These are phyloP conservation scores for Lagorchestes hirsutus DNA, from an alignment of 2,797 vertebrate genomes.

Conservation along the genomic window DNA sequence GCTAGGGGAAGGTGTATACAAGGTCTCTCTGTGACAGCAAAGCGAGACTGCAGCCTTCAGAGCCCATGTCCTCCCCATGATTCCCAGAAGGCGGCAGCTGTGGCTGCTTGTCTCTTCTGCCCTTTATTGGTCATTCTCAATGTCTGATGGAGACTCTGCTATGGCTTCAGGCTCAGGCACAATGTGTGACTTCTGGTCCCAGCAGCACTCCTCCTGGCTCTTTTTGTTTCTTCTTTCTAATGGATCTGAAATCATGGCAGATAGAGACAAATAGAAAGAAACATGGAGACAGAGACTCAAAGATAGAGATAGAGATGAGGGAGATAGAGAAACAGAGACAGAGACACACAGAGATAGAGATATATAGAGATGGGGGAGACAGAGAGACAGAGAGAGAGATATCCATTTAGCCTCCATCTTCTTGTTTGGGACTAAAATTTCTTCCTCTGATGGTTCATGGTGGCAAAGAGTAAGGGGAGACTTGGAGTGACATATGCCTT, in stretches of 20 bases:
- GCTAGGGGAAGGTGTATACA: not conserved
- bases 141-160: not conserved
- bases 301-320: not conserved
- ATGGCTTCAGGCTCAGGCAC: not conserved
- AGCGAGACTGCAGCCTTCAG: conserved; percentile 67
- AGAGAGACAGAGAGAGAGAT: not conserved
- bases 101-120: not conserved
- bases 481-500: not conserved
- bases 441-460: not conserved
- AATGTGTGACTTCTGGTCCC: not conserved
- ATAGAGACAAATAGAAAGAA: too few species aligned
- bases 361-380: not conserved
- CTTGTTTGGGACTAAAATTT: not conserved
- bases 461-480: not conserved
- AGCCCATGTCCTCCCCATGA: not conserved
- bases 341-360: not conserved
- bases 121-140: not conserved
- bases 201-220: not conserved
- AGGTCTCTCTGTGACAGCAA: not conserved
- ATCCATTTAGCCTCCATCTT: not conserved
- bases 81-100: too few species aligned
- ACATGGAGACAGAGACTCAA: not conserved
- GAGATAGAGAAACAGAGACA: not conserved
- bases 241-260: not conserved
- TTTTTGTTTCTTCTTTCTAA: not conserved